These are phyloP conservation scores for Eptesicus fuscus DNA, from an alignment of 2,113 vertebrate species.

Conservation along the genomic window DNA sequence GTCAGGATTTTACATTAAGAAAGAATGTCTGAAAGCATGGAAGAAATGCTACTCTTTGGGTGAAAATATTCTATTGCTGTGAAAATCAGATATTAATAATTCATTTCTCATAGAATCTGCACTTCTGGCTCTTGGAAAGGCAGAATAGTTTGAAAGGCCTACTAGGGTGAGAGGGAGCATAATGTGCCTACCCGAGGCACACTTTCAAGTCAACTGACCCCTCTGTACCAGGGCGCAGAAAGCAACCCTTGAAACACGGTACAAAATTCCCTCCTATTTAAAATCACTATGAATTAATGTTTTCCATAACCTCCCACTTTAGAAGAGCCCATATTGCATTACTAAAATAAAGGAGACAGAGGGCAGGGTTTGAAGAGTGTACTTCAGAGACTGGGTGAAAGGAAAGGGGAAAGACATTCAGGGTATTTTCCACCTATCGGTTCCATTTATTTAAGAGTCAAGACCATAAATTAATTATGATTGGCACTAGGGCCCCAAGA, in stretches of 20 bases:
- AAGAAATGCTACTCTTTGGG: constrained; percentile 72
- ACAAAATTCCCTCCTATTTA: constrained; percentile 43
- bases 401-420: not conserved
- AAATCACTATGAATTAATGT: constrained; percentile 45
- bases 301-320: constrained; percentile 35
- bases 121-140: constrained; percentile 70
- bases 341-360: not conserved
- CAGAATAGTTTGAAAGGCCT: constrained; percentile 74
- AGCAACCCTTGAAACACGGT: constrained; percentile 49
- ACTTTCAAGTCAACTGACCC: constrained; percentile 76
- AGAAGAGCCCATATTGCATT: constrained; percentile 15
- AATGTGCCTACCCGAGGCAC: constrained; percentile 49
- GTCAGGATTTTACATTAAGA: constrained; percentile 82
- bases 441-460: not conserved
- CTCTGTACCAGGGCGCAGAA: constrained; percentile 44
- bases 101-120: constrained; percentile 79
- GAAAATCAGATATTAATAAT: constrained; percentile 83
- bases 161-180: constrained; percentile 54
- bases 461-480: not conserved
- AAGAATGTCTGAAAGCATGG: constrained; percentile 74
- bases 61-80: constrained; percentile 74
- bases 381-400: not conserved
- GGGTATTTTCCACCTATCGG: not conserved
- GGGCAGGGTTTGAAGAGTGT: not conserved
- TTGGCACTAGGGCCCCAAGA: not conserved